Evolutionary conservation across 1,140 invertebrate species (phyloP), one percentile per base, ranked within the genome.

Genomic region (Drosophila saltans): DNA sequence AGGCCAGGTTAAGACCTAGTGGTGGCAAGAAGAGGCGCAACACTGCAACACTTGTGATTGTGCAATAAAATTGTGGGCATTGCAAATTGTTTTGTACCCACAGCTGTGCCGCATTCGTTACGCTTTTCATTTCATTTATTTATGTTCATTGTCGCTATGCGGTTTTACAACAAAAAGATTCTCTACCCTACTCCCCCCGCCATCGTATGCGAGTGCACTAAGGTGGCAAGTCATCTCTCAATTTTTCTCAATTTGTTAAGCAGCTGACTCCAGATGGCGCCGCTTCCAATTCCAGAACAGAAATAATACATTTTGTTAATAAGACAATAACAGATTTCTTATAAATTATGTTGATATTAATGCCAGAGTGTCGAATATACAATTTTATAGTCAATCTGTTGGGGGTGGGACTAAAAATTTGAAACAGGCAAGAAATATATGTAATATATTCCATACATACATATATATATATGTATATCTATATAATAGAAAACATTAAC

Each of bases 91-190:
- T 70, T 30, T 48, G 52, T 68, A 40, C 78, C 63, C 83, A 72
- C 83, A 88, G 83, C 76, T 88, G 83, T 59, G 80, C 9, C 61
- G 48, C 69, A 88, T 88, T 88, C 61, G 83, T 9, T 76, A 73
- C 77, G 84, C 83, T 88, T 80, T 88, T 88, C 83, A 83, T 80
- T 88, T 89, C 76, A 70, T 84, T 80, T 88, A 89, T 89, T 83
- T 86, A 83, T 79, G 79, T 88, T 88, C 75, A 26, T 52, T 76
- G 82, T 86, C 75, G 82, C 75, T 69, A 63, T 86, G 82, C 72
- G 82, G 82, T 86, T 82, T 81, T 74, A 43, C 41, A n/a, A 43
- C 11, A 43, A 43, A 11, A 9, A 43, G 41, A 43, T 5, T 30
- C 28, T 30, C 28, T 30, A 16, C 16, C 16, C 28, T 30, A 30